Conservation (phyloP, 2,888 invertebrate genomes). For the Papilio gigon region DNA sequence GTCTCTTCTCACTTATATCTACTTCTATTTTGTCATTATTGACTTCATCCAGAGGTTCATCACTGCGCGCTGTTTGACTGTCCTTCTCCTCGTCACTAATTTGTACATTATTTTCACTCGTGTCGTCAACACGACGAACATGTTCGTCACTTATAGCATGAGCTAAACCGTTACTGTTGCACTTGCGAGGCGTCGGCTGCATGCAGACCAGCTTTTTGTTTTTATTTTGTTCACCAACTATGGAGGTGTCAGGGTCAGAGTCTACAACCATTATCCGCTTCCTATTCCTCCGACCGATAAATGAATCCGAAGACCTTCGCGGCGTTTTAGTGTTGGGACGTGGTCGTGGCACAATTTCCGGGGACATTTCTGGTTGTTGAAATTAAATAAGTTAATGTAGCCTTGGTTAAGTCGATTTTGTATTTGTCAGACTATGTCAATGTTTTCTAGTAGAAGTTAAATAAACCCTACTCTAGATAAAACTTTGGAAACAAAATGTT, state of each 20-base stretch:
- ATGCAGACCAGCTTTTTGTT: conserved; percentile 64
- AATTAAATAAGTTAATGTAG: conserved; percentile 2
- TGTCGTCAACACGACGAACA: conserved; percentile 19
- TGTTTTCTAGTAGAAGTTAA: too few species aligned
- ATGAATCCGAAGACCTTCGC: conserved; percentile 53
- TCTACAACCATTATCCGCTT: conserved; percentile 69
- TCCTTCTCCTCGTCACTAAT: conserved; percentile 42
- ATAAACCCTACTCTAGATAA: too few species aligned
- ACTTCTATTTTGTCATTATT: conserved; percentile 3
- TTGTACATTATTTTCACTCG: conserved; percentile 44
- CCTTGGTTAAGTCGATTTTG: too few species aligned
- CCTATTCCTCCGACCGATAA: conserved; percentile 60
- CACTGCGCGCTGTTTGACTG: conserved; percentile 20
- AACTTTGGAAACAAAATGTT: too few species aligned
- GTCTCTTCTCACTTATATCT: background rate
- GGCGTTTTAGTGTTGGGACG: conserved; percentile 52
- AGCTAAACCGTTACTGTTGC: conserved; percentile 33
- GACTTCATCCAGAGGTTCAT: conserved; percentile 14
- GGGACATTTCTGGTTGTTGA: conserved; percentile 59
- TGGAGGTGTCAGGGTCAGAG: conserved; percentile 74
- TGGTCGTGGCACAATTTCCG: conserved; percentile 67
- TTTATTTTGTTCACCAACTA: conserved; percentile 65
- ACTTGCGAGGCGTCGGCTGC: conserved; percentile 70
- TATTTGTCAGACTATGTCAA: too few species aligned
- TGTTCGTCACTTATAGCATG: conserved; percentile 18